Conservation (phyloP, 2,888 invertebrate species). For the Invenusta paracnida region DNA sequence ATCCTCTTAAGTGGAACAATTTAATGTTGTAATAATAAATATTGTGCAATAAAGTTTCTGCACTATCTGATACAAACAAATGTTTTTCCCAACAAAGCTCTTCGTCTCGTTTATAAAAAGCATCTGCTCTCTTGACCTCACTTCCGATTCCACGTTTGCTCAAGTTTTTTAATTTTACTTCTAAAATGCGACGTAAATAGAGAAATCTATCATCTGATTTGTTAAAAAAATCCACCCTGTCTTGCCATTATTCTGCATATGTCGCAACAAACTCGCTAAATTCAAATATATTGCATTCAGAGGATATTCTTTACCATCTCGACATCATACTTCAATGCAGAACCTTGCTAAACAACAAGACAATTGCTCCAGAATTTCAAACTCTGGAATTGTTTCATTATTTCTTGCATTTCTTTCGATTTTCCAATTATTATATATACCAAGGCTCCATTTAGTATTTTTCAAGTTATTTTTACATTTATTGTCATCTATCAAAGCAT, state of each 20-base stretch:
- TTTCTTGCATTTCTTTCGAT: neutral
- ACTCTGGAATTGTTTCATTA: constrained; percentile 1
- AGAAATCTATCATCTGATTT: neutral
- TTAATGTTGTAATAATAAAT: constrained; percentile 19
- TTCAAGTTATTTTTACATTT: neutral
- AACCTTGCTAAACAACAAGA: constrained; percentile 16
- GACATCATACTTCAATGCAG: neutral
- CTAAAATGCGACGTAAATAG: neutral
- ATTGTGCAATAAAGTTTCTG: neutral
- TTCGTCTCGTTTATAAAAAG: constrained; percentile 6
- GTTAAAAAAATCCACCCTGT: neutral
- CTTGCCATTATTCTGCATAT: constrained; percentile 27
- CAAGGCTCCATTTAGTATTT: constrained; percentile 10
- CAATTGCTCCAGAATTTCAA: neutral
- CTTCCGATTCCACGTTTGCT: neutral
- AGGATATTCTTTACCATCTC: neutral
- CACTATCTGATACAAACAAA: neutral
- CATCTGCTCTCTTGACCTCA: constrained; percentile 24
- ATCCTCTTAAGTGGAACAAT: neutral
- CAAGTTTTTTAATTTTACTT: constrained; percentile 4
- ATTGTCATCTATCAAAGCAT: neutral
- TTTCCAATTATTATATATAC: neutral
- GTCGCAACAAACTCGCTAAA: neutral
- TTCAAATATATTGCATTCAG: neutral
- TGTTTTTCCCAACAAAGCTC: neutral